Evolutionary conservation across 1,140 invertebrate genomes (phyloP).

Genomic region (Kradibia gibbosae): DNA sequence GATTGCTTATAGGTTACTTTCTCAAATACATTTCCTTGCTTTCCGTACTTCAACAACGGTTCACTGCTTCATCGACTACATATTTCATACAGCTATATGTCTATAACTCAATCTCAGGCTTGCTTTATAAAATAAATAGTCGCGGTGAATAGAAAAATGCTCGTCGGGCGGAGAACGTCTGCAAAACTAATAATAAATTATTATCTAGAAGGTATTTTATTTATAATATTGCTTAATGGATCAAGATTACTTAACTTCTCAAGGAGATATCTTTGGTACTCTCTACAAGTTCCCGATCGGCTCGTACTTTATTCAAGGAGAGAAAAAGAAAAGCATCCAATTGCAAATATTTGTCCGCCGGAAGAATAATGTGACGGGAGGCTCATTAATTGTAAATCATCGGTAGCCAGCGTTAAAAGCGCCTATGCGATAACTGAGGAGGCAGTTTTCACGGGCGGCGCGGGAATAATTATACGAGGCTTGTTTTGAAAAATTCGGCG

Average conservation of each 20-base stretch:
- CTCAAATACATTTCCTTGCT: slow-evolving; percentile 18
- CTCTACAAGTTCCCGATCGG: background rate
- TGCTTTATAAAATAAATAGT: background rate
- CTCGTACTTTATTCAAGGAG: background rate
- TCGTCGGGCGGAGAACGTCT: background rate
- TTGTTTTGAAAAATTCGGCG: background rate
- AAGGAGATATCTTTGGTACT: too few species aligned
- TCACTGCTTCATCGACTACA: background rate
- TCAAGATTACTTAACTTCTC: background rate
- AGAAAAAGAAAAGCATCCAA: too few species aligned
- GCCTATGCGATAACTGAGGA: too few species aligned
- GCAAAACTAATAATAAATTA: background rate
- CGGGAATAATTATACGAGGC: background rate
- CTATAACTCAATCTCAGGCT: background rate
- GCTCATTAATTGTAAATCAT: background rate
- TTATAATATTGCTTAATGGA: background rate
- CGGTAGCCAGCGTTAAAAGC: background rate
- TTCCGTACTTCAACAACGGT: slow-evolving; percentile 17
- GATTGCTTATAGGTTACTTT: slow-evolving; percentile 26
- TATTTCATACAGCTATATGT: slow-evolving; percentile 6
- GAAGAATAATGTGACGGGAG: background rate
- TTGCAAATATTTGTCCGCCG: background rate
- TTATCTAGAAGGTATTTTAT: background rate
- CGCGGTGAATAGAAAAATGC: background rate
- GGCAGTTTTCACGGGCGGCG: too few species aligned